A percentile compares a stretch with the other conserved stretches of the same genome.
phyloP scores from a whole-genome alignment of 2,888 invertebrate genomes.

The Lymantria dispar region DNA sequence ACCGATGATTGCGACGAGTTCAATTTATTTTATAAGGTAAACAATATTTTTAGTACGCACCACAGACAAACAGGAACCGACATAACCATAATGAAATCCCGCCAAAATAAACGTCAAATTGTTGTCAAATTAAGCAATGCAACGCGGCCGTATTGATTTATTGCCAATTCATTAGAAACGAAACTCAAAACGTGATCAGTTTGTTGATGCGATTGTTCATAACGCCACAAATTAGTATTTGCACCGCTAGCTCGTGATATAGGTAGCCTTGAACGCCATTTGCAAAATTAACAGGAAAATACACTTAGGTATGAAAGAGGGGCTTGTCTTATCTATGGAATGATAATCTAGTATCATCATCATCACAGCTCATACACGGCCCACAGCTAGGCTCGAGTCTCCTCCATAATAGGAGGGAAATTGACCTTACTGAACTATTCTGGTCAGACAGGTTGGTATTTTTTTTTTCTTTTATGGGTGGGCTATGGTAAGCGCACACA shows the following conservation, averaged over 20 bases:
- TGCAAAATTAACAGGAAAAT: neutral
- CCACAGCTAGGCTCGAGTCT: too few relatives aligned
- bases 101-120: constrained; percentile 12
- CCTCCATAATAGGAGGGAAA: too few relatives aligned
- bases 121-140: constrained; percentile 8
- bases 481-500: too few relatives aligned
- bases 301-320: too few relatives aligned
- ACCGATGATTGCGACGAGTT: too few relatives aligned
- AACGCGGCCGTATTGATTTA: constrained; percentile 11
- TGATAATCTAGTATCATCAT: too few relatives aligned
- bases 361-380: too few relatives aligned
- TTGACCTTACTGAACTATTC: too few relatives aligned
- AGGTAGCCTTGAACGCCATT: constrained; percentile 3
- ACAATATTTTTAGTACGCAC: neutral
- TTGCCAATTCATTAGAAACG: constrained; percentile 46
- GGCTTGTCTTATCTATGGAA: too few relatives aligned
- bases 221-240: constrained; percentile 5
- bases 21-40: neutral
- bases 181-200: constrained; percentile 31
- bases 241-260: constrained; percentile 7
- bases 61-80: constrained; percentile 15
- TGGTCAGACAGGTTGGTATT: too few relatives aligned
- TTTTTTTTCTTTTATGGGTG: too few relatives aligned
- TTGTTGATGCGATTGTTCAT: constrained; percentile 4
- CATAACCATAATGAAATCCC: constrained; percentile 7